Conservation (phyloP, 2,113 vertebrate genomes). For the Tachycineta bicolor region DNA sequence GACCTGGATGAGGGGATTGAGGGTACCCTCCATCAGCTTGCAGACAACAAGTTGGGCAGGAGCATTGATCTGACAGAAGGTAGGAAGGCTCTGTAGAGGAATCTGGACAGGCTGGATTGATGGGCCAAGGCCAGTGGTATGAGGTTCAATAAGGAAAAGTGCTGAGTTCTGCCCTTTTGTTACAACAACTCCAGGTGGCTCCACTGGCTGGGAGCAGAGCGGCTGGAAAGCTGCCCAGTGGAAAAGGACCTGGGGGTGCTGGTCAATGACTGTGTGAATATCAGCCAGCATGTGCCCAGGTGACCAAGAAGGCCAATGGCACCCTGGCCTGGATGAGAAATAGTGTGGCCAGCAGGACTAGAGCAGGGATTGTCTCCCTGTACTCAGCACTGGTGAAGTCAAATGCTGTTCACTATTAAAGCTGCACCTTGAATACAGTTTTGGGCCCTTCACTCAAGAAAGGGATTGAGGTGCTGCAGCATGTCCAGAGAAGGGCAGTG, state of each 20-base stretch:
- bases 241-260: neutral
- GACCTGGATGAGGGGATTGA: neutral
- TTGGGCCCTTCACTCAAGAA: neutral
- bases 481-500: neutral
- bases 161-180: neutral
- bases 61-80: neutral
- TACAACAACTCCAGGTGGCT: neutral
- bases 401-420: neutral
- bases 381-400: neutral
- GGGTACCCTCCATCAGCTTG: neutral
- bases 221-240: neutral
- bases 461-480: neutral
- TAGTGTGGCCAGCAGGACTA: neutral
- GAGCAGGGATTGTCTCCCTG: neutral
- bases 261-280: neutral
- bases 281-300: neutral
- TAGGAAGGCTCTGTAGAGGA: neutral
- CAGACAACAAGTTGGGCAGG: neutral
- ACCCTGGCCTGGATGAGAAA: neutral
- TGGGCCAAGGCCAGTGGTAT: neutral
- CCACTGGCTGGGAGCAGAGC: neutral
- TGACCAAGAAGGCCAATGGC: neutral
- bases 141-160: neutral
- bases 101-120: neutral
- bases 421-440: neutral